phyloP scores from a whole-genome alignment of 2,888 invertebrate species.

The Ornithoptera priamus region DNA sequence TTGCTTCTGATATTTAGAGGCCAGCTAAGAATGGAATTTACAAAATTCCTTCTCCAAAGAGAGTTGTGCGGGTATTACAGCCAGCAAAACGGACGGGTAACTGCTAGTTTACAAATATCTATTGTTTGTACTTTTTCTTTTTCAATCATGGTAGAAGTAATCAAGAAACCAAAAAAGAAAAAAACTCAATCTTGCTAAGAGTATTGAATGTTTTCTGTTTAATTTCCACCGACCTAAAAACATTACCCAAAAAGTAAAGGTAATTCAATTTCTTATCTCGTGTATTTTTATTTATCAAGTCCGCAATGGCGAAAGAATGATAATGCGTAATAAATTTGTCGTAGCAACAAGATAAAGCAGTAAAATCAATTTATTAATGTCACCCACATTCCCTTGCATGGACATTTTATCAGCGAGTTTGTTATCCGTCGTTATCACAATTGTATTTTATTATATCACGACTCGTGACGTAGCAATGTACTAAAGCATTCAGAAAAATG shows the following conservation, averaged over 20 bases:
- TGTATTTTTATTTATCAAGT: neutral
- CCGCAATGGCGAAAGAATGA: constrained; percentile 1
- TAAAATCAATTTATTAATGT: constrained; percentile 20
- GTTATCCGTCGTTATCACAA: neutral
- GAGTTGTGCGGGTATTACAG: too few species aligned
- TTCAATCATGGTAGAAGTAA: too few species aligned
- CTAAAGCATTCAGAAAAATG: too few species aligned
- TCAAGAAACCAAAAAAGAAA: too few species aligned
- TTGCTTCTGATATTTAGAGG: too few species aligned
- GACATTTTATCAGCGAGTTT: neutral
- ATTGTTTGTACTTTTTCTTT: too few species aligned
- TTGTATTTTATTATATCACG: neutral
- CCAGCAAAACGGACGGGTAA: too few species aligned
- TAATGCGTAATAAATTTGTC: constrained; percentile 12
- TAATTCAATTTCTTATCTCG: neutral
- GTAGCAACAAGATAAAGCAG: constrained; percentile 16
- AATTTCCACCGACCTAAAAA: neutral
- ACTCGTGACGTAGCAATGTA: neutral
- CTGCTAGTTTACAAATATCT: too few species aligned
- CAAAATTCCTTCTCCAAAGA: too few species aligned
- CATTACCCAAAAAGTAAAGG: neutral
- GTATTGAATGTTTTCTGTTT: neutral
- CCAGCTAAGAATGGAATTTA: too few species aligned
- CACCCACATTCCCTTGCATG: constrained; percentile 13
- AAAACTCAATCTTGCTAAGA: neutral